A percentile compares a stretch with the other conserved stretches of the same genome.
Evolutionary conservation across 2,888 invertebrate species (phyloP).

Genomic region (Cantharis nigra): DNA sequence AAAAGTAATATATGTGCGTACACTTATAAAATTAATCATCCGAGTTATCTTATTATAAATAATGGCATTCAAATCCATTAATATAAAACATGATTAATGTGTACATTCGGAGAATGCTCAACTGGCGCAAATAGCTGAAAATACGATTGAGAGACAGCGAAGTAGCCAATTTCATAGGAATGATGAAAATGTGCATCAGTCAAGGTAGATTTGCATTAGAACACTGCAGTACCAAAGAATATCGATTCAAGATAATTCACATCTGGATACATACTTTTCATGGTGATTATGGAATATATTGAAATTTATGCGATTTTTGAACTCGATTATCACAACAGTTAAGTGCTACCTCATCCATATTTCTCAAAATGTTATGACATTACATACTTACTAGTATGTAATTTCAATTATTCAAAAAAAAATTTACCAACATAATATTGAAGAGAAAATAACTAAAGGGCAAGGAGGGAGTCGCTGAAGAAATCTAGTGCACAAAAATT

Average conservation of each 20-base stretch:
- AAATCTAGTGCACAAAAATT: too few species aligned
- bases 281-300: too few species aligned
- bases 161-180: not conserved
- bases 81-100: not conserved
- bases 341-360: too few species aligned
- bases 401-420: too few species aligned
- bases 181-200: not conserved
- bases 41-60: not conserved
- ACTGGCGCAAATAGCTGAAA: not conserved
- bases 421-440: too few species aligned
- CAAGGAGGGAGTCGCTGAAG: too few species aligned
- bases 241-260: not conserved
- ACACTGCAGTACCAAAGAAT: not conserved
- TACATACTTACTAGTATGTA: too few species aligned
- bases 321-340: not conserved
- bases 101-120: not conserved
- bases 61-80: not conserved
- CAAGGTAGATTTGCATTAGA: not conserved
- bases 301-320: not conserved
- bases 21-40: not conserved
- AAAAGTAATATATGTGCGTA: not conserved
- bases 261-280: constrained; percentile 45
- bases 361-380: not conserved
- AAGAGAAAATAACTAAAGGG: too few species aligned
- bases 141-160: not conserved